phyloP scores from a whole-genome alignment of 2,888 invertebrate species.

The Diadromus collaris region DNA sequence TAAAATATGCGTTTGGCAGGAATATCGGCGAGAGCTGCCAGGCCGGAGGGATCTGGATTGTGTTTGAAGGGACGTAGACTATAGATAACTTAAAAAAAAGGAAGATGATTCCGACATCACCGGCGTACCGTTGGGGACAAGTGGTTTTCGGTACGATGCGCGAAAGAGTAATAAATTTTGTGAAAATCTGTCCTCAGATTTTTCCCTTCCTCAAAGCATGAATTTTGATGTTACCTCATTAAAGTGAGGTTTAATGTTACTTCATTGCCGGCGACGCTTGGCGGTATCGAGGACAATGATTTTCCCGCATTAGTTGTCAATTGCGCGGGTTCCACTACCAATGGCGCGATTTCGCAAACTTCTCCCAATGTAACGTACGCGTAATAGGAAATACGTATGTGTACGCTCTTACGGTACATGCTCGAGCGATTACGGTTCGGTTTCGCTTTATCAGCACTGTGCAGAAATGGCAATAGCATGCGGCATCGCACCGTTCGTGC shows the following conservation, averaged over 20 bases:
- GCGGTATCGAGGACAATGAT: conserved; percentile 26
- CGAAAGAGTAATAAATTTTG: background rate
- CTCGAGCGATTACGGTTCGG: conserved; percentile 10
- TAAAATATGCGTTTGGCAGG: conserved; percentile 37
- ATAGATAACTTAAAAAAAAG: background rate
- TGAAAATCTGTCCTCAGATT: background rate
- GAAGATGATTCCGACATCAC: background rate
- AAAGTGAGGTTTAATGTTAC: background rate
- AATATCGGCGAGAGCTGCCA: background rate
- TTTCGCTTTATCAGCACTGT: conserved; percentile 54
- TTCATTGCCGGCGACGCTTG: conserved; percentile 3
- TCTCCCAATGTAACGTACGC: conserved; percentile 3
- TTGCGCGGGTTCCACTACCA: conserved; percentile 20
- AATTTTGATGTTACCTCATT: background rate
- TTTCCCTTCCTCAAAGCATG: background rate
- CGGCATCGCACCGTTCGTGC: conserved; percentile 21
- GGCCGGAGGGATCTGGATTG: background rate
- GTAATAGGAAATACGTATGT: background rate
- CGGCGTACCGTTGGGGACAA: background rate
- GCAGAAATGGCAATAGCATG: conserved; percentile 38
- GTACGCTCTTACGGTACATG: conserved; percentile 1
- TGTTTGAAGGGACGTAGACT: background rate
- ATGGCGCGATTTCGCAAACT: conserved; percentile 27
- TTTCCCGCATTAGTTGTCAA: conserved; percentile 21
- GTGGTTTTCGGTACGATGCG: background rate